Percentiles rank a stretch among this genome's conserved stretches.
These are phyloP conservation scores for Gadopsis marmoratus DNA, from an alignment of 2,797 vertebrate species.

Conservation along the genomic window DNA sequence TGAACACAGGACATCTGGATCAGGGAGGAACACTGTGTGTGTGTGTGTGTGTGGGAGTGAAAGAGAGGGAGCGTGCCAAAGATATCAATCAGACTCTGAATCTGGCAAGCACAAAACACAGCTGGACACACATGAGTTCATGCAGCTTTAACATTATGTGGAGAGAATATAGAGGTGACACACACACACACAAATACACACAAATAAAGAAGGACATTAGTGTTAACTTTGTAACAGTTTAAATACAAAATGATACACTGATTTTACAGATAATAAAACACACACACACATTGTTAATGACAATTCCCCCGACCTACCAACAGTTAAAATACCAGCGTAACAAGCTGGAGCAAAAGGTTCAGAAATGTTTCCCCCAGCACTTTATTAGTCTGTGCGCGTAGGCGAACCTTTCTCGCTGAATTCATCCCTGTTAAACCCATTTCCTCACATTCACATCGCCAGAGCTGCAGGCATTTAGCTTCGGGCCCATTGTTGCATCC, in stretches of 20 bases:
- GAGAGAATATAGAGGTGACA: slow-evolving; percentile 30
- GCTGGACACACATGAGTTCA: slow-evolving; percentile 65
- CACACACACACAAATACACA: slow-evolving; percentile 1
- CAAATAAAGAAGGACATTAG: background rate
- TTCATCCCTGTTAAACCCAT: slow-evolving; percentile 48
- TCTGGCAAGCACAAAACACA: slow-evolving; percentile 60
- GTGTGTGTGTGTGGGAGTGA: slow-evolving; percentile 28
- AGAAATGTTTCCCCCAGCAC: background rate
- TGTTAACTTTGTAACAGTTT: background rate
- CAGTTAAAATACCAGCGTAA: slow-evolving; percentile 46
- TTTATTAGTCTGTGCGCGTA: slow-evolving; percentile 36
- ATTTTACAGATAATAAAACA: background rate
- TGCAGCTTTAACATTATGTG: slow-evolving; percentile 48
- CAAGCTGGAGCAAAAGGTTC: slow-evolving; percentile 23
- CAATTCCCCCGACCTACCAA: background rate
- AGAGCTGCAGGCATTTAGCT: slow-evolving; percentile 19
- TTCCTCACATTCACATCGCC: slow-evolving; percentile 38
- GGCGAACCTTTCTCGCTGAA: slow-evolving; percentile 37
- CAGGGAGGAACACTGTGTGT: slow-evolving; percentile 47
- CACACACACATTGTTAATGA: background rate
- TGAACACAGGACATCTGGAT: slow-evolving; percentile 77
- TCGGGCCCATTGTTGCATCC: background rate
- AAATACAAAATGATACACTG: background rate
- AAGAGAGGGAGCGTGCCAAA: slow-evolving; percentile 54
- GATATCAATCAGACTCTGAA: slow-evolving; percentile 71